phyloP scores from a whole-genome alignment of 2,113 vertebrate species.

The Phrynosoma blainvillii region DNA sequence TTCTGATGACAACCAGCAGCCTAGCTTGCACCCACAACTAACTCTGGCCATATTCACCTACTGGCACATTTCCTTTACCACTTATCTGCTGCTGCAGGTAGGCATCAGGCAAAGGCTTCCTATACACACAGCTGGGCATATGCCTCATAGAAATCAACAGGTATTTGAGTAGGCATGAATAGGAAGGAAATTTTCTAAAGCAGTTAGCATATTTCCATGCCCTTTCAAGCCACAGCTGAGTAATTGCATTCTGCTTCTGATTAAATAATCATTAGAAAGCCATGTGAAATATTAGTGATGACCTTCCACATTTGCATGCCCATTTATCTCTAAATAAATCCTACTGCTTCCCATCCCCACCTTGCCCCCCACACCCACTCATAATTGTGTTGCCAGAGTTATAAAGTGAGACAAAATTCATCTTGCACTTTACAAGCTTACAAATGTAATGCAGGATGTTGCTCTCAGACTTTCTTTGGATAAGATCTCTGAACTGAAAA shows the following conservation, averaged over 20 bases:
- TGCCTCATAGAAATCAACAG: background rate
- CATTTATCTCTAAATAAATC: background rate
- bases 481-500: background rate
- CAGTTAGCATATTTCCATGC: background rate
- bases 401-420: background rate
- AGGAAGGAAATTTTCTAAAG: background rate
- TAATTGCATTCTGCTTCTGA: background rate
- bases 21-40: background rate
- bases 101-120: background rate
- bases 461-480: background rate
- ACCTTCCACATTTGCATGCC: background rate
- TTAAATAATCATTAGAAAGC: background rate
- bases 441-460: background rate
- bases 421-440: background rate
- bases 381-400: background rate
- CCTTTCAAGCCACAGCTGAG: background rate
- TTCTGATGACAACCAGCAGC: background rate
- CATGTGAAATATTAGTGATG: background rate
- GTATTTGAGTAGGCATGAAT: too few relatives aligned
- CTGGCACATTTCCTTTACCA: background rate
- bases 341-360: background rate
- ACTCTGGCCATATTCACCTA: background rate
- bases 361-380: background rate
- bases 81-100: background rate
- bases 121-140: background rate